A percentile compares a stretch with the other conserved stretches of the same genome.
phyloP scores from a whole-genome alignment of 2,797 vertebrate species.

The Choloepus didactylus region DNA sequence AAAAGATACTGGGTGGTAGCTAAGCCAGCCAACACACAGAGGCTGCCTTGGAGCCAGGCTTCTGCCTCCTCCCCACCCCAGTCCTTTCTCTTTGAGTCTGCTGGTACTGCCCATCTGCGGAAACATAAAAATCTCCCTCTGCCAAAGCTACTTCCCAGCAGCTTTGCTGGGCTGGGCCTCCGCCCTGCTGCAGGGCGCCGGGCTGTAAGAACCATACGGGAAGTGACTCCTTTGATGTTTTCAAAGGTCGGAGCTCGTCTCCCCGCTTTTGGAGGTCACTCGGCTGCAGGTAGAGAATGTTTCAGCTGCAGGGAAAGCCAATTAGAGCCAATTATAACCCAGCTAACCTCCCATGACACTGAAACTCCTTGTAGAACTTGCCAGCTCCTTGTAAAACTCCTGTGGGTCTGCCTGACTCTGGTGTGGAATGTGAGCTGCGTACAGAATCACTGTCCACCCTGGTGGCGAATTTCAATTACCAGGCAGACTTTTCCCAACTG shows the following conservation, averaged over 20 bases:
- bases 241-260: slow-evolving; percentile 73
- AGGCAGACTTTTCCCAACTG: background rate
- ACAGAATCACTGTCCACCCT: background rate
- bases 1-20: background rate
- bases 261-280: slow-evolving; percentile 73
- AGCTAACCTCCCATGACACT: slow-evolving; percentile 78
- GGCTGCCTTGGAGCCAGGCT: background rate
- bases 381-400: slow-evolving; percentile 72
- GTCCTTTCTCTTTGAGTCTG: background rate
- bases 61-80: background rate
- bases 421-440: background rate
- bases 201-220: slow-evolving; percentile 44
- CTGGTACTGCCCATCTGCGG: background rate
- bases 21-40: background rate
- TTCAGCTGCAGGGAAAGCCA: slow-evolving; percentile 74
- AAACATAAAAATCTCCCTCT: slow-evolving; percentile 24
- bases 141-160: slow-evolving; percentile 56
- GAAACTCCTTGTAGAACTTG: slow-evolving; percentile 76
- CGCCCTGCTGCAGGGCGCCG: slow-evolving; percentile 41
- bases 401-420: background rate
- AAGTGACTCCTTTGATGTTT: slow-evolving; percentile 80
- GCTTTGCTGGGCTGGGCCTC: slow-evolving; percentile 15
- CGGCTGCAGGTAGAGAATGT: slow-evolving; percentile 65
- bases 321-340: slow-evolving; percentile 82
- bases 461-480: background rate